Evolutionary conservation across 2,888 invertebrate species (phyloP).

Genomic region (Hydroisotoma schaefferi): DNA sequence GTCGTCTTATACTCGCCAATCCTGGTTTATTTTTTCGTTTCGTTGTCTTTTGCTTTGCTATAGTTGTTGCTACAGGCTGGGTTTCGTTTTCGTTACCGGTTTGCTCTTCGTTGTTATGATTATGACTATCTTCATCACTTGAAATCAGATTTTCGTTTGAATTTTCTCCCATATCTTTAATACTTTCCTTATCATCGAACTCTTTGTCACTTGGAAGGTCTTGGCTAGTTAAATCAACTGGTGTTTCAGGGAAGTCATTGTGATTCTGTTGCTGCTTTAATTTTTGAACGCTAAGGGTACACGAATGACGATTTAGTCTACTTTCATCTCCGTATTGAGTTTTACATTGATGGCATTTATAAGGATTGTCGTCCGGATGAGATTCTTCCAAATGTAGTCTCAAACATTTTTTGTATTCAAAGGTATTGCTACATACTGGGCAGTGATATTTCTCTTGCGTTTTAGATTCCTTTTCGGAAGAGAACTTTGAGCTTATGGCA

Average conservation of each 20-base stretch:
- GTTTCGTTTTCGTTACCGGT: not conserved
- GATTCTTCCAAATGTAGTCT: slow-evolving; percentile 27
- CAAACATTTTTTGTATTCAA: slow-evolving; percentile 26
- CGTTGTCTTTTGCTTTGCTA: too few species aligned
- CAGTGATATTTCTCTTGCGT: slow-evolving; percentile 19
- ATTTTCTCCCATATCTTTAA: too few species aligned
- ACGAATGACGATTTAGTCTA: slow-evolving; percentile 21
- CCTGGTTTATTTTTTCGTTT: too few species aligned
- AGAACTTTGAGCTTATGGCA: not conserved
- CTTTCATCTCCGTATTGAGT: slow-evolving; percentile 30
- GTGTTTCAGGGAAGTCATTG: not conserved
- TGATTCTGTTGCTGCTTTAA: not conserved
- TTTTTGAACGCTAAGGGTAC: slow-evolving; percentile 14
- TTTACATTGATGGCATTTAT: slow-evolving; percentile 18
- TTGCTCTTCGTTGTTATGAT: not conserved
- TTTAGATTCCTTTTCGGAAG: not conserved
- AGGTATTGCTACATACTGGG: slow-evolving; percentile 20
- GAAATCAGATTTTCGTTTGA: too few species aligned
- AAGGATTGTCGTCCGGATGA: slow-evolving; percentile 28
- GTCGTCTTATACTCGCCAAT: too few species aligned
- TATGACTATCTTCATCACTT: too few species aligned
- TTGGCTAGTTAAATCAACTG: too few species aligned
- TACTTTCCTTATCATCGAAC: too few species aligned
- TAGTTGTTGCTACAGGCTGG: too few species aligned
- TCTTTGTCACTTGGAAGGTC: too few species aligned